Evolutionary conservation across 2,797 vertebrate species (phyloP).

Genomic region (Myotis pilosus): DNA sequence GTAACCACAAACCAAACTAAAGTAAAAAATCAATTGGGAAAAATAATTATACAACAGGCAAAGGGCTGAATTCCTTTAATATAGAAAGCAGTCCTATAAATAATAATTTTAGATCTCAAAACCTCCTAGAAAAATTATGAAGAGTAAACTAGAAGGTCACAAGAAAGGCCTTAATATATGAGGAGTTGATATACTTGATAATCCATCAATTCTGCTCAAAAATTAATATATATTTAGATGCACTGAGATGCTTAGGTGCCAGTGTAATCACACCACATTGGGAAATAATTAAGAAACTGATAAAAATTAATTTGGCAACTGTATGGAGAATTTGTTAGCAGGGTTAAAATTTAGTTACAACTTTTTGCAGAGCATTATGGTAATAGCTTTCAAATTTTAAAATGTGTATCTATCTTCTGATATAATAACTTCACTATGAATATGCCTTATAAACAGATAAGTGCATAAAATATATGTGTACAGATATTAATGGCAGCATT

Average conservation of each 20-base stretch:
- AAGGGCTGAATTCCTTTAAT: neutral
- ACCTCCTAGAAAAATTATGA: neutral
- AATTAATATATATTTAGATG: neutral
- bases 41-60: neutral
- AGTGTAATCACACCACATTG: neutral
- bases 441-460: neutral
- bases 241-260: neutral
- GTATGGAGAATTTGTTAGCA: neutral
- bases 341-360: neutral
- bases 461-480: neutral
- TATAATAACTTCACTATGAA: neutral
- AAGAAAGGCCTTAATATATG: neutral
- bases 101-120: neutral
- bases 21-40: neutral
- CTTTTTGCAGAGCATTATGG: neutral
- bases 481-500: neutral
- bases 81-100: neutral
- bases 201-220: neutral
- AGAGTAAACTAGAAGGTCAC: neutral
- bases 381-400: neutral
- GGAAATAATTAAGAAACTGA: neutral
- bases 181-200: neutral
- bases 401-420: neutral
- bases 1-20: neutral
- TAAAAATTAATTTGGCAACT: neutral